Evolutionary conservation across 2,113 vertebrate genomes (phyloP).

Genomic region (Nesospiza acunhae): DNA sequence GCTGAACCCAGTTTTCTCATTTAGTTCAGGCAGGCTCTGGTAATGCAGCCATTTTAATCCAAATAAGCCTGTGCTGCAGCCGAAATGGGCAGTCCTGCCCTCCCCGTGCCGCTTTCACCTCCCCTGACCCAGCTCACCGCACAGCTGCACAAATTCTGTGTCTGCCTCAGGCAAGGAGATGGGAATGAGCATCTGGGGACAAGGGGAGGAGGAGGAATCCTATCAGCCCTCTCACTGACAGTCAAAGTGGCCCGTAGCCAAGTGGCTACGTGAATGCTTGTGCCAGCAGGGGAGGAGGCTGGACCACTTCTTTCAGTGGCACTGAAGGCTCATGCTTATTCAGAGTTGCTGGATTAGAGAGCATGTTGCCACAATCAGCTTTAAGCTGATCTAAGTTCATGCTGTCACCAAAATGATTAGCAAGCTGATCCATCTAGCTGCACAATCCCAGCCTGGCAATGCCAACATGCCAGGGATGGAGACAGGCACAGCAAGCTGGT

Average conservation of each 20-base stretch:
- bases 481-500: neutral
- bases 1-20: slow-evolving; percentile 15
- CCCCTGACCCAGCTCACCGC: slow-evolving; percentile 4
- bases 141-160: slow-evolving; percentile 1
- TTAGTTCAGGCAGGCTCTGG: neutral
- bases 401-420: slow-evolving; percentile 11
- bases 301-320: neutral
- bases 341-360: neutral
- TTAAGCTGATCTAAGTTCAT: neutral
- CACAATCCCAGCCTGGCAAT: neutral
- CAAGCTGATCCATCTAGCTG: neutral
- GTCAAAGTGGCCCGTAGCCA: slow-evolving; percentile 9
- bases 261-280: neutral
- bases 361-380: neutral
- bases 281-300: slow-evolving; percentile 20
- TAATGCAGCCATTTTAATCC: slow-evolving; percentile 38
- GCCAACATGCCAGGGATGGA: fast-evolving
- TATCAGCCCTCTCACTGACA: neutral
- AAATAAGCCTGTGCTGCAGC: neutral
- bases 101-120: neutral
- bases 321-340: neutral
- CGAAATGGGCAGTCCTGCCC: slow-evolving; percentile 30
- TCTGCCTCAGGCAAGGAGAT: neutral
- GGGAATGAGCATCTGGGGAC: neutral
- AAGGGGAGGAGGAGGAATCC: neutral